Conservation (phyloP, 2,888 invertebrate genomes). For the Nomada ferruginata region DNA sequence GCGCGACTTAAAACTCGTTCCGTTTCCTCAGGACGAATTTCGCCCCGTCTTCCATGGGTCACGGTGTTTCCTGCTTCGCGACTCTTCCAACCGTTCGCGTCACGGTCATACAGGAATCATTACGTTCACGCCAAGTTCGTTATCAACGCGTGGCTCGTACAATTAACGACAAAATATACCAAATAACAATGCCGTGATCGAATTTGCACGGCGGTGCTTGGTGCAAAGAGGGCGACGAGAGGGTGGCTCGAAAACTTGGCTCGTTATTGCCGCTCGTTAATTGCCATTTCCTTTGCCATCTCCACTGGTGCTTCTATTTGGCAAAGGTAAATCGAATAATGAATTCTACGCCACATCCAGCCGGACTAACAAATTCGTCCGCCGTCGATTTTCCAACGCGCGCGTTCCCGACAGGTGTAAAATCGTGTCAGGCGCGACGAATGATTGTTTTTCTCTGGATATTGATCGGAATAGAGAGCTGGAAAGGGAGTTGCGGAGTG, state of each 20-base stretch:
- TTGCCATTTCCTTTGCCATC: conserved; percentile 24
- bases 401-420: not conserved
- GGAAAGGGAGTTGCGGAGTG: not conserved
- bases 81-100: conserved; percentile 5
- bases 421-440: conserved; percentile 1
- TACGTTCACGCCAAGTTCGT: conserved; percentile 34
- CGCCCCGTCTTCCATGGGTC: too few species aligned
- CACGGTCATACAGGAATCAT: conserved; percentile 10
- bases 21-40: conserved; percentile 6
- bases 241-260: not conserved
- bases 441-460: conserved; percentile 32
- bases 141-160: conserved; percentile 25
- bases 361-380: conserved; percentile 10
- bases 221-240: not conserved
- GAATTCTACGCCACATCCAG: conserved; percentile 20
- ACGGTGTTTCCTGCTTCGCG: not conserved
- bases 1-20: conserved; percentile 37
- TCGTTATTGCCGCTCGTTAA: conserved; percentile 41
- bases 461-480: conserved; percentile 24
- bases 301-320: conserved; percentile 10
- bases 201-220: conserved; percentile 8
- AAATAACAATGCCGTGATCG: conserved; percentile 23
- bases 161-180: conserved; percentile 32
- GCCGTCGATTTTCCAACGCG: conserved; percentile 6
- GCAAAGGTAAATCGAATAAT: conserved; percentile 39